These are phyloP conservation scores for Brachyopa scutellaris DNA, from an alignment of 2,888 invertebrate species.

Conservation along the genomic window DNA sequence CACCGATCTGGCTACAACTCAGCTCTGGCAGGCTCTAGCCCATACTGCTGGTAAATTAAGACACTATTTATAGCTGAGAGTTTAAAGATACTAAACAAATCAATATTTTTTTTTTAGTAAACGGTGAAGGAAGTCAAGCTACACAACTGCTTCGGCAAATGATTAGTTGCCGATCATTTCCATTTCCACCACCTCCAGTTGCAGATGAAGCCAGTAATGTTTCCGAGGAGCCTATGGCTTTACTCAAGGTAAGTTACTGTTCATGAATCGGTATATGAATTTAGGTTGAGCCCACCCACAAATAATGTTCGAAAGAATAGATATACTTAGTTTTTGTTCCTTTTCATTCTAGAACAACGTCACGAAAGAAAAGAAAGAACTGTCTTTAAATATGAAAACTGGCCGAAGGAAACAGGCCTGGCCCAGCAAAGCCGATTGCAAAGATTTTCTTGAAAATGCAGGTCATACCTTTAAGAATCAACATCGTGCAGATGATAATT, in stretches of 20 bases:
- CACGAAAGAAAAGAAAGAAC: slow-evolving; percentile 75
- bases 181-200: slow-evolving; percentile 86
- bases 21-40: slow-evolving; percentile 82
- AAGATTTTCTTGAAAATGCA: slow-evolving; percentile 72
- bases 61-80: no score
- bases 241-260: slow-evolving; percentile 79
- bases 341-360: slow-evolving; percentile 74
- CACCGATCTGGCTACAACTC: slow-evolving; percentile 81
- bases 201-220: slow-evolving; percentile 78
- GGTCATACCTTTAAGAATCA: slow-evolving; percentile 56
- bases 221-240: slow-evolving; percentile 80
- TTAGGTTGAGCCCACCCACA: no score
- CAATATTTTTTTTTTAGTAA: slow-evolving; percentile 80
- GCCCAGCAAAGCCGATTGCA: slow-evolving; percentile 83
- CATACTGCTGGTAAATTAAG: slow-evolving; percentile 79
- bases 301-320: no score
- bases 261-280: no score
- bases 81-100: no score
- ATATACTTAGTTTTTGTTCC: no score
- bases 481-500: slow-evolving; percentile 47
- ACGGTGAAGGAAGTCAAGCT: slow-evolving; percentile 85
- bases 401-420: slow-evolving; percentile 92
- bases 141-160: slow-evolving; percentile 89
- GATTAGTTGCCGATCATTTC: slow-evolving; percentile 89
- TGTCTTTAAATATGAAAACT: slow-evolving; percentile 76